Percentiles rank a stretch among this genome's conserved stretches.
Conservation (phyloP, 2,888 invertebrate species). For the Alsophila aescularia region DNA sequence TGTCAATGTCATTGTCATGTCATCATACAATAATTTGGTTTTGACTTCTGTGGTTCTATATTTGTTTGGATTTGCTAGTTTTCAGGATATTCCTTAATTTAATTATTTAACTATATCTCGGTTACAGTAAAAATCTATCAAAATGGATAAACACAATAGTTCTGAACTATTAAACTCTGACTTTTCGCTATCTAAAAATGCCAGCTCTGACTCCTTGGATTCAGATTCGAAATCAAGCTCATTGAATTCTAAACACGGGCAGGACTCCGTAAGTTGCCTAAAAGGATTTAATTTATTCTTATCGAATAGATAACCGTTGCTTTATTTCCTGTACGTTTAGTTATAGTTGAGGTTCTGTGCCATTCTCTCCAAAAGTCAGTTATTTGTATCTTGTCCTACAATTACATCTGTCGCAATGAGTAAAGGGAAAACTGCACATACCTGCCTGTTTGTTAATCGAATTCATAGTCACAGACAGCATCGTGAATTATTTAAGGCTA, state of each 20-base stretch:
- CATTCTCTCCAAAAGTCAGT: conserved; percentile 2
- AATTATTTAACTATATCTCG: not conserved
- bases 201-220: conserved; percentile 91
- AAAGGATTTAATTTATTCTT: conserved; percentile 49
- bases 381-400: conserved; percentile 5
- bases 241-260: conserved; percentile 92
- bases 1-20: too few species aligned
- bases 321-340: conserved; percentile 65
- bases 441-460: conserved; percentile 73
- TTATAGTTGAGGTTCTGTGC: conserved; percentile 32
- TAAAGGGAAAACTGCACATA: conserved; percentile 62
- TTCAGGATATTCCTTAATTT: not conserved
- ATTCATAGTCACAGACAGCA: conserved; percentile 67
- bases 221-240: conserved; percentile 94
- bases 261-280: conserved; percentile 89
- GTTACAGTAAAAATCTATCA: too few species aligned
- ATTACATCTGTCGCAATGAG: conserved; percentile 50
- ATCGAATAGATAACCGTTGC: conserved; percentile 46
- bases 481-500: conserved; percentile 65
- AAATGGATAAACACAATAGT: conserved; percentile 88
- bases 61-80: not conserved
- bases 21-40: not conserved
- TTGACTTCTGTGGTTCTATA: too few species aligned
- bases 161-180: conserved; percentile 87
- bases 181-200: conserved; percentile 88